These are phyloP conservation scores for Semicossyphus pulcher DNA, from an alignment of 2,113 vertebrate species.

Conservation along the genomic window DNA sequence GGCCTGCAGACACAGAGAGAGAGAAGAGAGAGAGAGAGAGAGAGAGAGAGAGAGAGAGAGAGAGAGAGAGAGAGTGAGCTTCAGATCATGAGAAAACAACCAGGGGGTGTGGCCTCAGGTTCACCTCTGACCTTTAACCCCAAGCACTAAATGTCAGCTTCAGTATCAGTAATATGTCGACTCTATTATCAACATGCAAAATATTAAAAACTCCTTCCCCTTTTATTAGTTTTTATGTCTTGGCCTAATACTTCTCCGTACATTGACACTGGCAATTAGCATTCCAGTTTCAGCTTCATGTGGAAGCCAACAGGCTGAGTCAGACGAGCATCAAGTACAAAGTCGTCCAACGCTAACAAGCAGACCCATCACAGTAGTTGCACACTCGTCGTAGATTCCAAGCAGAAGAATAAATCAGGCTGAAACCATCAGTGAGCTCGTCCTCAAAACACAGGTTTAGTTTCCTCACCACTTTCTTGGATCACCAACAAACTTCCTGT, in stretches of 20 bases:
- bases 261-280: too few relatives aligned
- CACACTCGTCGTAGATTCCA: too few relatives aligned
- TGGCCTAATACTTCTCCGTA: too few relatives aligned
- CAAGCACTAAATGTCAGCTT: too few relatives aligned
- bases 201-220: too few relatives aligned
- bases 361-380: background rate
- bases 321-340: background rate
- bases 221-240: too few relatives aligned
- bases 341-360: background rate
- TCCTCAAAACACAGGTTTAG: background rate
- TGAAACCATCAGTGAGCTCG: background rate
- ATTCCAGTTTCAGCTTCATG: too few relatives aligned
- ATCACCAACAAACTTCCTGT: background rate
- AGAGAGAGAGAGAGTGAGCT: background rate
- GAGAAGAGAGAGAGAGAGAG: background rate
- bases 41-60: background rate
- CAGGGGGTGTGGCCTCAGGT: background rate
- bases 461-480: background rate
- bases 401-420: too few relatives aligned
- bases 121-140: background rate
- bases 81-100: background rate
- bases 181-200: too few relatives aligned
- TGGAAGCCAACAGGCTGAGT: too few relatives aligned
- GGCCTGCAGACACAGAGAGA: slow-evolving; percentile 43
- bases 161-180: too few relatives aligned